These are phyloP conservation scores for Drosophila prolongata DNA, from an alignment of 2,888 invertebrate genomes.

Conservation along the genomic window DNA sequence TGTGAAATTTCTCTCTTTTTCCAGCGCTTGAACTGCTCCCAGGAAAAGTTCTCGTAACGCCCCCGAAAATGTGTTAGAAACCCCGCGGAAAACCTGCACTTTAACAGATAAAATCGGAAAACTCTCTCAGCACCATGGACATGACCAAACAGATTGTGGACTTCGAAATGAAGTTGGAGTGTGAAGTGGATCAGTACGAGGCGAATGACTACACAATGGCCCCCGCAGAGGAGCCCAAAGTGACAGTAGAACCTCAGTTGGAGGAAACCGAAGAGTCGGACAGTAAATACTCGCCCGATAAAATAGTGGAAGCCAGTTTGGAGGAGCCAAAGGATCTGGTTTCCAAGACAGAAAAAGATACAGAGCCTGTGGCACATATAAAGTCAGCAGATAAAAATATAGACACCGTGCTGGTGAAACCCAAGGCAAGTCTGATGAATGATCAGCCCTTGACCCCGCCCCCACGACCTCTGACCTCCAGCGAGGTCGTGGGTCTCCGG, in stretches of 20 bases:
- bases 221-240: constrained; percentile 23
- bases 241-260: not conserved
- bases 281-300: constrained; percentile 4
- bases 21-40: constrained; percentile 25
- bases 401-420: constrained; percentile 19
- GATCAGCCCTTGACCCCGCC: constrained; percentile 76
- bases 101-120: constrained; percentile 13
- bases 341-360: constrained; percentile 2
- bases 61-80: constrained; percentile 22
- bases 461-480: constrained; percentile 81
- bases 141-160: constrained; percentile 82
- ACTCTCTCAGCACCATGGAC: constrained; percentile 65
- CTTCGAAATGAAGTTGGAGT: constrained; percentile 71
- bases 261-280: constrained; percentile 11
- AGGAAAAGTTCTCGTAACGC: constrained; percentile 24
- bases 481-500: constrained; percentile 77
- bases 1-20: constrained; percentile 5
- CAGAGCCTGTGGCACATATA: not conserved
- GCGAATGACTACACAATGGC: constrained; percentile 59
- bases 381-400: constrained; percentile 8
- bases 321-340: constrained; percentile 28
- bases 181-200: constrained; percentile 49
- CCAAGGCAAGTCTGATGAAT: constrained; percentile 33
- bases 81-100: constrained; percentile 7
- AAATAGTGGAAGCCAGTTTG: constrained; percentile 7